Conservation (phyloP, 2,797 vertebrate species). For the Pempheris klunzingeri region DNA sequence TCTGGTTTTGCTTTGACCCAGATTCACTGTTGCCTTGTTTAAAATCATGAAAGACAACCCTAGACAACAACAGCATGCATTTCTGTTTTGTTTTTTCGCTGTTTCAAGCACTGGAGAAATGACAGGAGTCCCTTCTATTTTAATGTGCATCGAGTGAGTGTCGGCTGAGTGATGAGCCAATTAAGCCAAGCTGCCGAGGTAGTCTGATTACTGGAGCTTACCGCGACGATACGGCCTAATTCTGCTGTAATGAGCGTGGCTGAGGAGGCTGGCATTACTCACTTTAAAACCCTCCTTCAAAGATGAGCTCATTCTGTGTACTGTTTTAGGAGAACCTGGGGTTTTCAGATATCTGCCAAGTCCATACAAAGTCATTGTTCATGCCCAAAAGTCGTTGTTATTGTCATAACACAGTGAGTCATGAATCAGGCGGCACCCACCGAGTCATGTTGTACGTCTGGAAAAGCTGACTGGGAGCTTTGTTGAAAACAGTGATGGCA, state of each 20-base stretch:
- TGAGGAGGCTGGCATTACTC: slow-evolving; percentile 74
- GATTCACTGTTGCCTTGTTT: slow-evolving; percentile 48
- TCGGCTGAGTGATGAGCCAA: slow-evolving; percentile 78
- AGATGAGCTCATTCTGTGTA: slow-evolving; percentile 65
- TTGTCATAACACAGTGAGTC: slow-evolving; percentile 76
- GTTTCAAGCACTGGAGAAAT: slow-evolving; percentile 33
- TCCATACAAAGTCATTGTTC: slow-evolving; percentile 77
- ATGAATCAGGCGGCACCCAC: slow-evolving; percentile 48
- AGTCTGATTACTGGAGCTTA: slow-evolving; percentile 80
- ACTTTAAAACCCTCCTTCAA: slow-evolving; percentile 63
- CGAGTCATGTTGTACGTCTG: slow-evolving; percentile 66
- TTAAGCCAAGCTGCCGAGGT: slow-evolving; percentile 73
- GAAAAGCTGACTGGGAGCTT: slow-evolving; percentile 77
- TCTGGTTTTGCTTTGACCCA: slow-evolving; percentile 58
- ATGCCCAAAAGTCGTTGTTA: slow-evolving; percentile 61
- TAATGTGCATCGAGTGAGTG: slow-evolving; percentile 52
- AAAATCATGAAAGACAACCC: slow-evolving; percentile 32
- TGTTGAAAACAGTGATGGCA: slow-evolving; percentile 42
- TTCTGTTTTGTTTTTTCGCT: slow-evolving; percentile 9
- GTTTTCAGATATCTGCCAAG: slow-evolving; percentile 63
- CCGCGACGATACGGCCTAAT: slow-evolving; percentile 71
- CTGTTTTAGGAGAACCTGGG: slow-evolving; percentile 46
- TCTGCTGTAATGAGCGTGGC: slow-evolving; percentile 73
- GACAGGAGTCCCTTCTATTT: slow-evolving; percentile 58
- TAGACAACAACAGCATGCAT: slow-evolving; percentile 31